These are phyloP conservation scores for Acipenser oxyrinchus DNA, from an alignment of 2,797 vertebrate species.

Conservation along the genomic window DNA sequence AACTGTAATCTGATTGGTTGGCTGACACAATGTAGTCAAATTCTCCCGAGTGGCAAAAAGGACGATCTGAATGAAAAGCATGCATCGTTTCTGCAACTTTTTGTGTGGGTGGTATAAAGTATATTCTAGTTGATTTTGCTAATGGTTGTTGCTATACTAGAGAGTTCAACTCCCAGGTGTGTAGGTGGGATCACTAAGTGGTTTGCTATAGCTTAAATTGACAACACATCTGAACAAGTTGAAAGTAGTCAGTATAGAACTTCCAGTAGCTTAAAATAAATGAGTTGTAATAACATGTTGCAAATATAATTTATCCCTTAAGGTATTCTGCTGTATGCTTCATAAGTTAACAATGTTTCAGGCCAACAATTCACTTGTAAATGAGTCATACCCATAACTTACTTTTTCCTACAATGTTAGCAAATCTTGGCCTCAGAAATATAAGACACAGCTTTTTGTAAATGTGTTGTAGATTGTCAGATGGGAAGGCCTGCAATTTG, in stretches of 20 bases:
- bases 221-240: background rate
- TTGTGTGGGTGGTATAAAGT: background rate
- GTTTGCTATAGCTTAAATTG: background rate
- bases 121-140: constrained; percentile 1
- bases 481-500: too few species aligned
- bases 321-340: background rate
- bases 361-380: too few species aligned
- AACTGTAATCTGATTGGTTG: too few species aligned
- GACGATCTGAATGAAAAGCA: background rate
- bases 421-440: too few species aligned
- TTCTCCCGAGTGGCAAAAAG: background rate
- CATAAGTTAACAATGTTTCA: too few species aligned
- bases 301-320: background rate
- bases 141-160: constrained; percentile 2
- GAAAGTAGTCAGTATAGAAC: background rate
- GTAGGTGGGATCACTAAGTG: background rate
- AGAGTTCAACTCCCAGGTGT: constrained; percentile 9
- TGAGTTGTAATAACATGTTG: background rate
- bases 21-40: background rate
- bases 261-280: background rate
- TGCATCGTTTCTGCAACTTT: constrained; percentile 6
- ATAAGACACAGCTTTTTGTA: too few species aligned
- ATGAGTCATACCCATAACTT: too few species aligned
- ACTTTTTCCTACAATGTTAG: too few species aligned
- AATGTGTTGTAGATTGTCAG: too few species aligned